These are phyloP conservation scores for Lordiphosa collinella DNA, from an alignment of 1,140 invertebrate genomes.

Conservation along the genomic window DNA sequence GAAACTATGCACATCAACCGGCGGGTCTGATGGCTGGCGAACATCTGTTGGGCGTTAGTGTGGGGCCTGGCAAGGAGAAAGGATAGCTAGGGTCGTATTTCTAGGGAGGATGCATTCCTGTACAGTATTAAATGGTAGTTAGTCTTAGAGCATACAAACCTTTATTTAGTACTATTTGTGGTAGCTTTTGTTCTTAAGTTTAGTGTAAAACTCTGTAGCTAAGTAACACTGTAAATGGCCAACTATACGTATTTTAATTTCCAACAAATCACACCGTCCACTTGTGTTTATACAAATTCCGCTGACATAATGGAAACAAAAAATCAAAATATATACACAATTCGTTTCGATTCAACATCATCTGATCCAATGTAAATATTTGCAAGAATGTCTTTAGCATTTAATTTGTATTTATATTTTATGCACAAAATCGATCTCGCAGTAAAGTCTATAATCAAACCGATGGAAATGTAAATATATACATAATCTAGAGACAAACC, in stretches of 20 bases:
- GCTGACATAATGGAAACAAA: background rate
- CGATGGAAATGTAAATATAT: conserved; percentile 46
- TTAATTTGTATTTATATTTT: conserved; percentile 36
- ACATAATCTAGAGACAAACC: conserved; percentile 21
- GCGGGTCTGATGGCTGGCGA: conserved; percentile 79
- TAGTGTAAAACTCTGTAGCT: background rate
- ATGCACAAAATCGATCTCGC: conserved; percentile 67
- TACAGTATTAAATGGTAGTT: conserved; percentile 76
- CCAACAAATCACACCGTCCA: conserved; percentile 57
- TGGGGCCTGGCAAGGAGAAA: conserved; percentile 78
- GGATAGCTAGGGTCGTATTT: conserved; percentile 79
- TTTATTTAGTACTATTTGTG: conserved; percentile 6
- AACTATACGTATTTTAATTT: conserved; percentile 50
- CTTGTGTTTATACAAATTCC: conserved; percentile 31
- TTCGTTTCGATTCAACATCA: no score
- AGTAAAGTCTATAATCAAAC: conserved; percentile 40
- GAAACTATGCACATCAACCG: conserved; percentile 97
- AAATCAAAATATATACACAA: background rate
- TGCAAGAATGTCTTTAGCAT: conserved; percentile 3
- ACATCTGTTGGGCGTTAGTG: conserved; percentile 77
- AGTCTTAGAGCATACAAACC: conserved; percentile 39
- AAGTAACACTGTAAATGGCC: conserved; percentile 40
- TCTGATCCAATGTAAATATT: conserved; percentile 36
- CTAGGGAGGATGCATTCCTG: conserved; percentile 63
- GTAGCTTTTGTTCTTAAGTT: conserved; percentile 30